Conservation (phyloP, 2,113 vertebrate genomes). For the Regulus satrapa region DNA sequence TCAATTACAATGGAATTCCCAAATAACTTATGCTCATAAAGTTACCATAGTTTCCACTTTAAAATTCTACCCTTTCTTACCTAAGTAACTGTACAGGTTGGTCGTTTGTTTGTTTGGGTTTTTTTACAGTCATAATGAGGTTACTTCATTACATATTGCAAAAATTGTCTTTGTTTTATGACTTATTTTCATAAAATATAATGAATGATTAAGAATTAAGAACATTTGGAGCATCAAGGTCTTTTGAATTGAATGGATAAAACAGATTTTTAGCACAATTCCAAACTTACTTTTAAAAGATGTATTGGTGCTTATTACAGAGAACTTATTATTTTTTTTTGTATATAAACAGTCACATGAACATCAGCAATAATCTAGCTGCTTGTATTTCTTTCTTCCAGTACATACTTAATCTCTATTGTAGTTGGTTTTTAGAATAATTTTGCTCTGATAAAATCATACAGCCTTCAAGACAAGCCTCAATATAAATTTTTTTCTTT, state of each 20-base stretch:
- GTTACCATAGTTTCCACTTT: not conserved
- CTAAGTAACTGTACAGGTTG: too few relatives aligned
- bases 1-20: not conserved
- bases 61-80: not conserved
- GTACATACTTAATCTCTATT: not conserved
- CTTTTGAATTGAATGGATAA: constrained; percentile 22
- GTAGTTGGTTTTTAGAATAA: not conserved
- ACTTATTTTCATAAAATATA: constrained; percentile 15
- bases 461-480: not conserved
- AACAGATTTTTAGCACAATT: not conserved
- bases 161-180: constrained; percentile 12
- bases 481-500: not conserved
- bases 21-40: not conserved
- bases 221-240: not conserved
- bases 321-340: not conserved
- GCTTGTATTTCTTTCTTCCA: not conserved
- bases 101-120: too few relatives aligned
- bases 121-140: not conserved
- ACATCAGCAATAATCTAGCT: not conserved
- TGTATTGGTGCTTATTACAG: not conserved
- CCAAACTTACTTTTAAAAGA: not conserved
- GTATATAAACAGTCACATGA: not conserved
- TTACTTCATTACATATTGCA: not conserved
- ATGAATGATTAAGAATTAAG: too few relatives aligned
- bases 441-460: not conserved